Evolutionary conservation across 1,140 invertebrate genomes (phyloP), one percentile per base, ranked within the genome.

Genomic region (Andricus grossulariae): DNA sequence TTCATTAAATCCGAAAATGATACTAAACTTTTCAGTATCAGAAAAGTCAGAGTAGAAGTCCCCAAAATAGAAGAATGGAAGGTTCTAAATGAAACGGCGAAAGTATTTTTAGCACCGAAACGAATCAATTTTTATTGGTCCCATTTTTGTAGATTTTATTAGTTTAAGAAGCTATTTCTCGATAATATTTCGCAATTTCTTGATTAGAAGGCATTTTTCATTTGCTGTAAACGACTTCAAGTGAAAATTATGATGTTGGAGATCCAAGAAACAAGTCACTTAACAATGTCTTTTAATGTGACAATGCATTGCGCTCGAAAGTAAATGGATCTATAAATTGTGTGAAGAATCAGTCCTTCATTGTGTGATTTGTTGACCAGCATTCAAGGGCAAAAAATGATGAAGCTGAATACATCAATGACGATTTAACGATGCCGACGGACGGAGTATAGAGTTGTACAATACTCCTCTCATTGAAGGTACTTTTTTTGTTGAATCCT

Each of bases 361-460:
- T n/a, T 60, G 16, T 21, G 15, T 32, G 21, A 60, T 32, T 60
- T 60, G 32, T 66, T 16, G n/a, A n/a, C 4, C 5, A n/a, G 32
- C 13, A 45, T 39, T 66, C 32, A 66, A 66, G 60, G 60, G 13
- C 25, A 39, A 21, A 66, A 4, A 11, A n/a, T 66, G 1, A 54
- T 54, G 5, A 18, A 0, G 52, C n/a, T 66, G 57, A 66, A 32
- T 66, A 45, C 39, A n/a, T 66, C 25, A 66, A 39, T 66, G 25
- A 66, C 15, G 60, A 66, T 66, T 55, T 55, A 55, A 54, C 39
- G 52, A 54, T 18, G 25, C 60, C 60, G 60, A 39, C 60, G 60
- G 60, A 32, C 15, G 10, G 11, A 2, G 21, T 6, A 54, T 19
- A 54, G n/a, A 19, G 16, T 3, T 32, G 25, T 32, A 32, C 0